Evolutionary conservation across 2,113 vertebrate genomes (phyloP).

Genomic region (Campylomormyrus numenius): DNA sequence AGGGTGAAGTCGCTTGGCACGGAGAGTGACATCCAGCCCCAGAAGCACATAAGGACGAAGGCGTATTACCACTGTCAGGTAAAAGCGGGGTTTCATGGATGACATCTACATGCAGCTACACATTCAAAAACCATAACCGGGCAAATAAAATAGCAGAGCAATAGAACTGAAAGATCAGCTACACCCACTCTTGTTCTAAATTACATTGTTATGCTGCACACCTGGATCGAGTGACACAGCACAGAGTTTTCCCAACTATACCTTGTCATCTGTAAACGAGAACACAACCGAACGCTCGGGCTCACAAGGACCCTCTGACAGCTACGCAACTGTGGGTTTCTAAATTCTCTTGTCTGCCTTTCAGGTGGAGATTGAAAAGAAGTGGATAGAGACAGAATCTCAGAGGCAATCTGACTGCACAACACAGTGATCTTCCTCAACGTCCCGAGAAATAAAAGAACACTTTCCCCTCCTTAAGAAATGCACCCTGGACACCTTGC

Average conservation of each 20-base stretch:
- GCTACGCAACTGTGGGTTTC: not conserved
- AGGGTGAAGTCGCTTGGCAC: slow-evolving; percentile 78
- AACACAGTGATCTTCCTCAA: slow-evolving; percentile 61
- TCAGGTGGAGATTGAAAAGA: slow-evolving; percentile 94
- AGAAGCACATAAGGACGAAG: slow-evolving; percentile 77
- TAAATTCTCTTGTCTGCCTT: not conserved
- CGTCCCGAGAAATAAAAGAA: slow-evolving; percentile 20
- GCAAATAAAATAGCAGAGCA: not conserved
- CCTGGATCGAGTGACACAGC: not conserved
- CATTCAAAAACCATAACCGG: not conserved
- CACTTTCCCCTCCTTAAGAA: not conserved
- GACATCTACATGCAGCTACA: not conserved
- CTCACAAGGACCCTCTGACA: not conserved
- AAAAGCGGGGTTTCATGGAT: slow-evolving; percentile 6
- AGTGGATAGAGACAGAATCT: slow-evolving; percentile 80
- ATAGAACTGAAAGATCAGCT: not conserved
- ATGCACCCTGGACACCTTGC: not conserved
- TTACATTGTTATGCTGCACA: not conserved
- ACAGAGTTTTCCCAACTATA: not conserved
- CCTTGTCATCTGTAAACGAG: not conserved
- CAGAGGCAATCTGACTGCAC: slow-evolving; percentile 70
- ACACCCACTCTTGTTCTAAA: not conserved
- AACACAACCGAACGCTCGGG: not conserved
- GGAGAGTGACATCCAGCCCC: slow-evolving; percentile 83
- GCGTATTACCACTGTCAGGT: slow-evolving; percentile 86